Evolutionary conservation across 2,797 vertebrate species (phyloP).

Genomic region (Chaunax sp.): DNA sequence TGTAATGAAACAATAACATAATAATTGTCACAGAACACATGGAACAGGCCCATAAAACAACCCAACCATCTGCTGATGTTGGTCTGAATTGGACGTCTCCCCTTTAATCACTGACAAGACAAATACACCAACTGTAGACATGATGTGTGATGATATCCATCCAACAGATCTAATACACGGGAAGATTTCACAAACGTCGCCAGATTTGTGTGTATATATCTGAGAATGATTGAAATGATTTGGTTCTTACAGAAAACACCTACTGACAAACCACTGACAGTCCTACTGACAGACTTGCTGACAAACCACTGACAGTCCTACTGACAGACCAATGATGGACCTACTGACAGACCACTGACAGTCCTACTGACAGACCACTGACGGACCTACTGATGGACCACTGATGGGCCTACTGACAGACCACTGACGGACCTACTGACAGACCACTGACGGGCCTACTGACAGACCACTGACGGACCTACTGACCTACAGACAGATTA

Average conservation of each 20-base stretch:
- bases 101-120: conserved; percentile 27
- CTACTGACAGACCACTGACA: too few relatives aligned
- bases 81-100: conserved; percentile 23
- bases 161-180: neutral
- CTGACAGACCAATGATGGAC: too few relatives aligned
- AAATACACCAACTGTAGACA: conserved; percentile 26
- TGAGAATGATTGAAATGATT: neutral
- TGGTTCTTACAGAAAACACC: neutral
- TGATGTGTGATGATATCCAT: conserved; percentile 30
- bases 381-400: too few relatives aligned
- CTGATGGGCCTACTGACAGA: too few relatives aligned
- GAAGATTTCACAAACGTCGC: conserved; percentile 30
- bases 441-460: too few relatives aligned
- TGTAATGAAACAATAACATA: conserved; percentile 27
- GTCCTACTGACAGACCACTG: too few relatives aligned
- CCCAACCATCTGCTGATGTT: conserved; percentile 39
- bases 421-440: too few relatives aligned
- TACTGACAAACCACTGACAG: too few relatives aligned
- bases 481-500: too few relatives aligned
- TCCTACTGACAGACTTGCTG: too few relatives aligned
- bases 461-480: too few relatives aligned
- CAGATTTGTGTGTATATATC: conserved; percentile 10
- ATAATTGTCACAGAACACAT: conserved; percentile 47
- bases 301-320: too few relatives aligned
- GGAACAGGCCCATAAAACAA: conserved; percentile 27